These are phyloP conservation scores for Siniperca undulata DNA, from an alignment of 2,797 vertebrate species.

Conservation along the genomic window DNA sequence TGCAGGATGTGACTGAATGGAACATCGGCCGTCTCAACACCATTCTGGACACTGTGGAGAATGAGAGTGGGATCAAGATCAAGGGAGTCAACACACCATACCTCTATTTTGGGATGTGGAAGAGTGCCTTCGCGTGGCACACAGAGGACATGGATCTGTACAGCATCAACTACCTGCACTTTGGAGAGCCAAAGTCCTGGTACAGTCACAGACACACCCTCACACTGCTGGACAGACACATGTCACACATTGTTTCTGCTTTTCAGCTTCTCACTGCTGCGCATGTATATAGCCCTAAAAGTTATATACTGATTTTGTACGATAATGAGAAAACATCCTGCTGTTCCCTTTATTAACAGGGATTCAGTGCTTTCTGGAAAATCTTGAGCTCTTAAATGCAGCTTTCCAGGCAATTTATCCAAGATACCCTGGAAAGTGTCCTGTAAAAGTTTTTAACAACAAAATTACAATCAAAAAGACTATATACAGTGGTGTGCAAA, in stretches of 20 bases:
- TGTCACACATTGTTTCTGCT: neutral
- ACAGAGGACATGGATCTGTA: constrained; percentile 99
- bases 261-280: neutral
- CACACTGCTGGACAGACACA: neutral
- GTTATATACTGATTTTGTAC: neutral
- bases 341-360: neutral
- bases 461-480: neutral
- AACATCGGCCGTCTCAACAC: constrained; percentile 94
- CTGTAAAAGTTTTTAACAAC: neutral
- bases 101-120: constrained; percentile 99
- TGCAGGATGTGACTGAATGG: constrained; percentile 93
- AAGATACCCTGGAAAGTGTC: neutral
- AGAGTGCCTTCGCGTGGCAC: constrained; percentile 98
- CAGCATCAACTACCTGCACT: constrained; percentile 97
- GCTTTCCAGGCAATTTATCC: neutral
- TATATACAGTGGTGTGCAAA: too few species aligned
- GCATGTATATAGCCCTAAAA: too few species aligned
- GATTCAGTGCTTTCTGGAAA: neutral
- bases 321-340: neutral
- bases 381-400: neutral
- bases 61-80: constrained; percentile 94
- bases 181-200: constrained; percentile 98
- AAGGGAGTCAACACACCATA: constrained; percentile 97
- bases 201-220: constrained; percentile 72
- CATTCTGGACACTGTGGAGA: constrained; percentile 94